A percentile compares a stretch with the other conserved stretches of the same genome.
phyloP scores from a whole-genome alignment of 2,797 vertebrate genomes.

The Macropus fuliginosus region DNA sequence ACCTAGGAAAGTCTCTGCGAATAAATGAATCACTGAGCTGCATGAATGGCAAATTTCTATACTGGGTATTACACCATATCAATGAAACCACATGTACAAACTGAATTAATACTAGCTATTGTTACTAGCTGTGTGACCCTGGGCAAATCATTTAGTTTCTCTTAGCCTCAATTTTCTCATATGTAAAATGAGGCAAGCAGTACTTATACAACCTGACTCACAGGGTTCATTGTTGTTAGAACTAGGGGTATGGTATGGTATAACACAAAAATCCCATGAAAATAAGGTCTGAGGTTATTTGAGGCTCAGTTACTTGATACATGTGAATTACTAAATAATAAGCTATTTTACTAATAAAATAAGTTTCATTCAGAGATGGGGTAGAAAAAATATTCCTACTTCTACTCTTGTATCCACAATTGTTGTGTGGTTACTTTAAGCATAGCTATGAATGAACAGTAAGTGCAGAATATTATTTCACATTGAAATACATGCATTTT shows the following conservation, averaged over 20 bases:
- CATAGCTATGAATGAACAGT: conserved; percentile 27
- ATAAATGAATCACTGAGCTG: background rate
- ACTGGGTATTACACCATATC: background rate
- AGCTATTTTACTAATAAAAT: background rate
- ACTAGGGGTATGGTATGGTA: background rate
- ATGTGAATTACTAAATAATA: background rate
- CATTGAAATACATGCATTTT: background rate
- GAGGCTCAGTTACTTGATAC: background rate
- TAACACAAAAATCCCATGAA: background rate
- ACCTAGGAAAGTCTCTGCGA: background rate
- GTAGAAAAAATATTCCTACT: conserved; percentile 37
- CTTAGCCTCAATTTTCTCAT: background rate
- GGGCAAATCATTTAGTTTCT: background rate
- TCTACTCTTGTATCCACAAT: background rate
- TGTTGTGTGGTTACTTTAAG: background rate
- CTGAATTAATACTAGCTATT: background rate
- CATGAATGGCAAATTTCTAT: background rate
- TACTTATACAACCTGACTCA: background rate
- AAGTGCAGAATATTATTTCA: background rate
- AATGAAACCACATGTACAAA: background rate
- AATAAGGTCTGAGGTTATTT: background rate
- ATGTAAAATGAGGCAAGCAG: background rate
- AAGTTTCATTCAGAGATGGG: conserved; percentile 29
- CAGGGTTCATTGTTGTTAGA: background rate
- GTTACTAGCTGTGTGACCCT: background rate